Conservation (phyloP, 2,888 invertebrate species). For the Hofmannophila pseudospretella region DNA sequence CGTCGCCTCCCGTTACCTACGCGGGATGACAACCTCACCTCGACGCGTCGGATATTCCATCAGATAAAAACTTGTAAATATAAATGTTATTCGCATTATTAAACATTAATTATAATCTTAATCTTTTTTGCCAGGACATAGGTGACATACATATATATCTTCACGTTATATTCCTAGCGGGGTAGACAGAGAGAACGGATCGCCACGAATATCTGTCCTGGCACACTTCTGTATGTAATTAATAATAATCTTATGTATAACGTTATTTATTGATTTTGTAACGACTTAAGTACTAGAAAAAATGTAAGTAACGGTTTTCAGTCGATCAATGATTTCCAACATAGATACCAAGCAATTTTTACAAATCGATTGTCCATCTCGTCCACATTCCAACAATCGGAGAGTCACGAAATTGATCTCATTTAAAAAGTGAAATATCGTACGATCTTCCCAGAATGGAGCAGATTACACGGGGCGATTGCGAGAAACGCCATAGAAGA, state of each 20-base stretch:
- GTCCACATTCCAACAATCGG: constrained; percentile 11
- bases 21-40: neutral
- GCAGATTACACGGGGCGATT: constrained; percentile 56
- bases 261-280: too few species aligned
- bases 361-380: constrained; percentile 5
- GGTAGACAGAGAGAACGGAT: too few species aligned
- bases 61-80: neutral
- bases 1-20: constrained; percentile 9
- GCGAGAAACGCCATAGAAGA: constrained; percentile 58
- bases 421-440: constrained; percentile 59
- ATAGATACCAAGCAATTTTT: neutral
- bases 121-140: too few species aligned
- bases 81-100: too few species aligned
- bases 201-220: too few species aligned
- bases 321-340: neutral
- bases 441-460: constrained; percentile 53
- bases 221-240: too few species aligned
- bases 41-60: neutral
- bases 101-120: too few species aligned
- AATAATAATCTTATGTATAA: too few species aligned
- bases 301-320: too few species aligned
- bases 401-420: constrained; percentile 46
- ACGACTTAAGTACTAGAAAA: too few species aligned
- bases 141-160: too few species aligned
- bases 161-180: too few species aligned